These are phyloP conservation scores for Typhlichthys subterraneus DNA, from an alignment of 2,797 vertebrate genomes.

Conservation along the genomic window DNA sequence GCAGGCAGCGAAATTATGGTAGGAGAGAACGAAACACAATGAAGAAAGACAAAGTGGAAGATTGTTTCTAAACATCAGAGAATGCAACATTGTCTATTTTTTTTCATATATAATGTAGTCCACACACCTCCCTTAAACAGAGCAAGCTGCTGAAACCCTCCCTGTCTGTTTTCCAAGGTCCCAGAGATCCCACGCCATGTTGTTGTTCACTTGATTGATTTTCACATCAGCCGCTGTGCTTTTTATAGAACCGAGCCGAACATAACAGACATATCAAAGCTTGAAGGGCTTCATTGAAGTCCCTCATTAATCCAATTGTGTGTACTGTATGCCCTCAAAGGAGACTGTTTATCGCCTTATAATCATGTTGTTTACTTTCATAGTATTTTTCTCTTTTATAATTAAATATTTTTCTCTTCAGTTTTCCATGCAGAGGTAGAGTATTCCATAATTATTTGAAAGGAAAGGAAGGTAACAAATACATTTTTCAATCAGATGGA, in stretches of 20 bases:
- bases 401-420: too few relatives aligned
- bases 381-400: too few relatives aligned
- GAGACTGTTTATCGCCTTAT: too few relatives aligned
- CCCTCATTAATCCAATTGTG: too few relatives aligned
- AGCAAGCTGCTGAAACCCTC: background rate
- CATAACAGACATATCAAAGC: too few relatives aligned
- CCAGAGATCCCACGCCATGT: conserved; percentile 23
- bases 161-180: conserved; percentile 34
- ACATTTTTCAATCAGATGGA: conserved; percentile 57
- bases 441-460: too few relatives aligned
- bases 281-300: too few relatives aligned
- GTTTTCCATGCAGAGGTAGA: too few relatives aligned
- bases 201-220: conserved; percentile 39
- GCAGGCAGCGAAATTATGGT: conserved; percentile 25
- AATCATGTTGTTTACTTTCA: too few relatives aligned
- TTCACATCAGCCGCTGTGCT: conserved; percentile 31
- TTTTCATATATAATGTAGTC: background rate
- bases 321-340: too few relatives aligned
- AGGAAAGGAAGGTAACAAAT: conserved; percentile 8
- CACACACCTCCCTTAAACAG: background rate
- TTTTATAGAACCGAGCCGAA: too few relatives aligned
- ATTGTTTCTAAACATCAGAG: background rate
- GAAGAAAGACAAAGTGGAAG: background rate
- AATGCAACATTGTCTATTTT: background rate
- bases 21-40: conserved; percentile 24